Base-by-base conservation (phyloP, 2,113 vertebrate species). In the Podilymbus podiceps region DNA sequence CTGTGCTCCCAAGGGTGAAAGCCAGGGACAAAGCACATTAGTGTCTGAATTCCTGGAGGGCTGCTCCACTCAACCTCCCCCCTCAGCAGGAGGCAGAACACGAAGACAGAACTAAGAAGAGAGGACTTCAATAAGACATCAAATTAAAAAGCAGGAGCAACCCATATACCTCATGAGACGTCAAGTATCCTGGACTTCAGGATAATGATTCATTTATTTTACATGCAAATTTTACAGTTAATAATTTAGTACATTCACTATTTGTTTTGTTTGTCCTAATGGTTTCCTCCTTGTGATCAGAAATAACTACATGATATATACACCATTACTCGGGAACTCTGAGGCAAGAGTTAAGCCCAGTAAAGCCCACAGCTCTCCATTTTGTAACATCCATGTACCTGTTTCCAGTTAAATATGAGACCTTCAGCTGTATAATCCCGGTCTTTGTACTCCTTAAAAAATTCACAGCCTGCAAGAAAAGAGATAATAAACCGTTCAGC, bases 391-490 rank as follows among this genome's bases (percentile, higher is more conserved):
- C n/a, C 40, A 58, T 8, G 15, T 98, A 99, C 99, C 99, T 99
- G 99, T 97, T 99, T 99, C 99, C 99, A 99, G 98, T 99, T 99
- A 97, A 99, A 99, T 88, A 99, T 98, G 79, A 99, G 99, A 79
- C 99, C 99, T 96, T 99, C 99, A 7, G 99, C 99, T 71, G 98
- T 98, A 96, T 99, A 99, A 98, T 99, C 99, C 66, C 99, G 97
- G 80, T 99, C 99, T 98, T 99, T 99, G 98, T 99, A 99, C 88
- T 99, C 99, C 94, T 99, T 99, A 98, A 99, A 99, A 98, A 99
- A 99, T 97, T 99, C 99, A 98, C 99, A 99, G 78, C 99, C 99
- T 99, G 90, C 78, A 98, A 98, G 95, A 96, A 85, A 89, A 89
- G 85, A 85, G 58, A 91, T 64, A 80, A 95, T n/a, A 56, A 96